A percentile compares a stretch with the other conserved stretches of the same genome.
phyloP scores from a whole-genome alignment of 2,113 vertebrate genomes.

The Centropus unirufus region DNA sequence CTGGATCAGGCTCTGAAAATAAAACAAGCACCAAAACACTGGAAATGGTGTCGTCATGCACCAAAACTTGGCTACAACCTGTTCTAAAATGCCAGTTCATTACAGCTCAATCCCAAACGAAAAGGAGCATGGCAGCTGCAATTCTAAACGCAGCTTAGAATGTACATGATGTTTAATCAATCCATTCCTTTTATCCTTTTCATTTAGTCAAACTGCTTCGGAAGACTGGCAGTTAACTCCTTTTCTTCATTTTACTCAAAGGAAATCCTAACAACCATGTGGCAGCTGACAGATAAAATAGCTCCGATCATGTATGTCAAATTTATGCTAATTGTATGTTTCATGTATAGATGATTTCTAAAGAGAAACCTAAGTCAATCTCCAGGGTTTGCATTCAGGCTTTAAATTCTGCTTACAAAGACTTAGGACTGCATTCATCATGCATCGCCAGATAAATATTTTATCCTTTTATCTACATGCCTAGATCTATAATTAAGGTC shows the following conservation, averaged over 20 bases:
- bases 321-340: not conserved
- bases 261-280: not conserved
- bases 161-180: not conserved
- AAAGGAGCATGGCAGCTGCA: not conserved
- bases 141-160: not conserved
- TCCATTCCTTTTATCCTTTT: not conserved
- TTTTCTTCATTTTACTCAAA: not conserved
- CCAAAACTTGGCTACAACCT: not conserved
- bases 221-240: not conserved
- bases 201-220: not conserved
- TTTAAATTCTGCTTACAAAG: not conserved
- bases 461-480: not conserved
- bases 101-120: not conserved
- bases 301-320: not conserved
- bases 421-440: not conserved
- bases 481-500: not conserved
- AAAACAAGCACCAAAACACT: constrained; percentile 29
- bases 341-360: not conserved
- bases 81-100: not conserved
- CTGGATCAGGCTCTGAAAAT: constrained; percentile 72
- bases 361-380: not conserved
- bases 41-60: not conserved
- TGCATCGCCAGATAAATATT: not conserved
- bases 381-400: not conserved
- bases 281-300: not conserved